These are phyloP conservation scores for Seladonia tumulorum DNA, from an alignment of 2,888 invertebrate species.

Conservation along the genomic window DNA sequence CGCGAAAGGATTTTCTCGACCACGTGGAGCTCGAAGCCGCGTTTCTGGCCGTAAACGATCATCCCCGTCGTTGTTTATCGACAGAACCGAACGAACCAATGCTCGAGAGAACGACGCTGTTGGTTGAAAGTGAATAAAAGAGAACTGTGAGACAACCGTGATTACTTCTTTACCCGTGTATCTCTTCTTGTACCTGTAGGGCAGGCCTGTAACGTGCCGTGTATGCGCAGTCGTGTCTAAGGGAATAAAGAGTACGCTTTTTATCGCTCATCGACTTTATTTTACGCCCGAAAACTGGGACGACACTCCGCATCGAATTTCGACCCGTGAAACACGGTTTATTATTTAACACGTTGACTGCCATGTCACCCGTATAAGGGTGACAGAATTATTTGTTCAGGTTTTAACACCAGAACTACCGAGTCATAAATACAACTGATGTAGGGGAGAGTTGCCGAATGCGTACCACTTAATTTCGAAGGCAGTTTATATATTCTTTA, in stretches of 20 bases:
- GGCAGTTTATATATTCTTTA: too few relatives aligned
- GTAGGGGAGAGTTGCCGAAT: too few relatives aligned
- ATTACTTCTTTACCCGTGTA: conserved; percentile 70
- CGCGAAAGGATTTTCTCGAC: conserved; percentile 15
- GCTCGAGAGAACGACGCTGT: conserved; percentile 72
- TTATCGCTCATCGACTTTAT: conserved; percentile 57
- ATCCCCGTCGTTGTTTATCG: conserved; percentile 67
- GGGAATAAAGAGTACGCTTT: conserved; percentile 72
- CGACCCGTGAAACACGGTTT: too few relatives aligned
- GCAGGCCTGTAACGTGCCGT: conserved; percentile 67
- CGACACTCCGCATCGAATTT: too few relatives aligned
- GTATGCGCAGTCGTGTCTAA: conserved; percentile 70
- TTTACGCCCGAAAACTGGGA: not conserved
- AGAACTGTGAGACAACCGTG: conserved; percentile 67
- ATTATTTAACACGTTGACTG: too few relatives aligned
- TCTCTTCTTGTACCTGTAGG: conserved; percentile 63
- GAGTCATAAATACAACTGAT: too few relatives aligned
- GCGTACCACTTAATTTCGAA: too few relatives aligned
- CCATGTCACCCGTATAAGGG: too few relatives aligned
- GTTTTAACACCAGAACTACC: too few relatives aligned
- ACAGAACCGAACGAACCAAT: conserved; percentile 75
- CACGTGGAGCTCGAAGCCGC: conserved; percentile 20
- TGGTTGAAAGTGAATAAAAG: conserved; percentile 76
- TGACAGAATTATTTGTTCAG: too few relatives aligned
- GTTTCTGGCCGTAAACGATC: conserved; percentile 53